Conservation (phyloP, 2,888 invertebrate species). For the Malacosoma neustria region DNA sequence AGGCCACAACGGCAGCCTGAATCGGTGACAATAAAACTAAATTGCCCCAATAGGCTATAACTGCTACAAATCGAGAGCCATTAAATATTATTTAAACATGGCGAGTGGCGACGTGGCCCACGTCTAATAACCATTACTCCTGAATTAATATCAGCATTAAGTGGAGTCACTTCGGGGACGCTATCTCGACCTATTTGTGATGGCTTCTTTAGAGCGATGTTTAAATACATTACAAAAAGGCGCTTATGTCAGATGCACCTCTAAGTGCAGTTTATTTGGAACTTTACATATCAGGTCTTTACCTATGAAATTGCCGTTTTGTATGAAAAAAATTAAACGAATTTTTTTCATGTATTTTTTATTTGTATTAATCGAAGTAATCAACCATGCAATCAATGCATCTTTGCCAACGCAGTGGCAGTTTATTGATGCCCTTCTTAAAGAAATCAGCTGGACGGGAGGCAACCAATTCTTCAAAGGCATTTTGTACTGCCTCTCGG, state of each 20-base stretch:
- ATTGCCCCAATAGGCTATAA: neutral
- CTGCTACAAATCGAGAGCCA: constrained; percentile 10
- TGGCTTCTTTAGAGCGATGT: constrained; percentile 27
- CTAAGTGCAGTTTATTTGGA: constrained; percentile 1
- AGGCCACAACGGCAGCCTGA: neutral
- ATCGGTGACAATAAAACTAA: neutral
- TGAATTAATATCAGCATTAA: constrained; percentile 29
- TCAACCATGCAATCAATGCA: no score
- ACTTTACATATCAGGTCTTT: no score
- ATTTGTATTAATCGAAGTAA: no score
- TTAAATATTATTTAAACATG: constrained; percentile 15
- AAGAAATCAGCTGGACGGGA: no score
- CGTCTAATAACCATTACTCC: constrained; percentile 27
- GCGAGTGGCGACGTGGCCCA: constrained; percentile 5
- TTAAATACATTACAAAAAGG: constrained; percentile 1
- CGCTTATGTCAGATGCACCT: neutral
- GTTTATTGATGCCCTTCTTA: no score
- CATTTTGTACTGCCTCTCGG: no score
- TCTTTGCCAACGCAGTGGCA: no score
- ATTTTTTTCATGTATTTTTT: no score
- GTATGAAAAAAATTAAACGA: no score
- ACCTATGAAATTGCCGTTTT: no score
- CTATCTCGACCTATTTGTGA: constrained; percentile 28
- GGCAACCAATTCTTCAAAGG: no score
- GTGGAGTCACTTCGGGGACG: constrained; percentile 28